Conservation (phyloP, 2,888 invertebrate species). For the Ochropacha duplaris region DNA sequence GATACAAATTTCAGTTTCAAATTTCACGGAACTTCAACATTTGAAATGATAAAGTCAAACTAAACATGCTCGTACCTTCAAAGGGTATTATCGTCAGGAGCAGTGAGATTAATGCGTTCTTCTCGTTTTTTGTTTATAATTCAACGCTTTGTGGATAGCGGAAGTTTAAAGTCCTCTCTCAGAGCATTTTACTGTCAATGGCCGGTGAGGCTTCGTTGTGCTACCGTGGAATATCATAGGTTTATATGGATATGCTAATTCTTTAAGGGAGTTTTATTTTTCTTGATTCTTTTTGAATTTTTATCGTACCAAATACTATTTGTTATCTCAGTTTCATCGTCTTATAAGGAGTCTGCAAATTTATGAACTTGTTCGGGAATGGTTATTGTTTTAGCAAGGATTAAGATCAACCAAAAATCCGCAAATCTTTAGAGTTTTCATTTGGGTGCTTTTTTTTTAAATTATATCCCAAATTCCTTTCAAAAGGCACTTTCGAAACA, state of each 20-base stretch:
- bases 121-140: slow-evolving; percentile 68
- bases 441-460: no score
- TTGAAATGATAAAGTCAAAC: slow-evolving; percentile 45
- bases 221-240: neutral
- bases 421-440: no score
- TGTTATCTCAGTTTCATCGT: no score
- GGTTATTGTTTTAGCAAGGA: no score
- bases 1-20: no score
- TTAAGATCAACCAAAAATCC: no score
- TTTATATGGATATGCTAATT: neutral
- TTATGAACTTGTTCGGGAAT: no score
- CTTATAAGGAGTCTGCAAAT: no score
- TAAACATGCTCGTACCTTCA: slow-evolving; percentile 37
- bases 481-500: no score
- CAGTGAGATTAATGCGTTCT: slow-evolving; percentile 59
- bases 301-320: no score
- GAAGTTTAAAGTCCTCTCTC: slow-evolving; percentile 48
- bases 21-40: slow-evolving; percentile 3
- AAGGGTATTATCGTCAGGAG: slow-evolving; percentile 36
- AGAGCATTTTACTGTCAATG: slow-evolving; percentile 54
- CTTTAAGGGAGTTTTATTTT: neutral
- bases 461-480: no score
- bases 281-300: no score
- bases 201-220: slow-evolving; percentile 32
- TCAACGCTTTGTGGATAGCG: slow-evolving; percentile 60